phyloP scores from a whole-genome alignment of 2,888 invertebrate species.

The Drosophila maculinotata region DNA sequence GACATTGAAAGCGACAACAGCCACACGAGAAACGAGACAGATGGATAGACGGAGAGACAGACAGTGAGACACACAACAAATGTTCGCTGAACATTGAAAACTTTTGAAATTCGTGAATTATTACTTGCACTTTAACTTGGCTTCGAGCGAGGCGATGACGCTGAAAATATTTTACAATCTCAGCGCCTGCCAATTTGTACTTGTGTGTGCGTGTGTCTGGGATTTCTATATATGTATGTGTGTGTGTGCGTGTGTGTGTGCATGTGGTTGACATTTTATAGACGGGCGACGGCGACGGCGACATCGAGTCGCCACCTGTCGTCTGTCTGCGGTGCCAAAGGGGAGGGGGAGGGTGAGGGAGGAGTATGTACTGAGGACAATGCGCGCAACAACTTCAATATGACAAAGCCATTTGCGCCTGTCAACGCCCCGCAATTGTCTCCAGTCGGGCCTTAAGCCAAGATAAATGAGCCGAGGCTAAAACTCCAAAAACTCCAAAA shows the following conservation, averaged over 20 bases:
- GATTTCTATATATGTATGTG: slow-evolving; percentile 14
- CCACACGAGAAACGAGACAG: slow-evolving; percentile 22
- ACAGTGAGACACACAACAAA: slow-evolving; percentile 36
- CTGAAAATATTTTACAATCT: slow-evolving; percentile 70
- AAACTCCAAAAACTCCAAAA: slow-evolving; percentile 16
- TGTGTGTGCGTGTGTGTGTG: slow-evolving; percentile 9
- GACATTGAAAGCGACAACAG: slow-evolving; percentile 67
- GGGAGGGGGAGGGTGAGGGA: neutral
- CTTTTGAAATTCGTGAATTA: slow-evolving; percentile 79
- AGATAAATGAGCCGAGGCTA: slow-evolving; percentile 62
- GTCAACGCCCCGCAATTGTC: slow-evolving; percentile 76
- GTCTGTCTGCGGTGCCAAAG: slow-evolving; percentile 32
- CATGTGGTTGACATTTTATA: slow-evolving; percentile 57
- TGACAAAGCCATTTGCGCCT: slow-evolving; percentile 77
- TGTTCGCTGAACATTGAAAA: slow-evolving; percentile 60
- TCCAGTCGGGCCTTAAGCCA: slow-evolving; percentile 32
- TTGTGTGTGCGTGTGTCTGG: slow-evolving; percentile 1
- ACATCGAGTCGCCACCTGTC: slow-evolving; percentile 77
- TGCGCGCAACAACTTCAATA: slow-evolving; percentile 35
- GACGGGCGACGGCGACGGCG: slow-evolving; percentile 51
- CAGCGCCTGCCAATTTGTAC: slow-evolving; percentile 55
- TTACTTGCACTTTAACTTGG: slow-evolving; percentile 80
- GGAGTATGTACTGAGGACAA: slow-evolving; percentile 17
- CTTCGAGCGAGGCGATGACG: slow-evolving; percentile 71
- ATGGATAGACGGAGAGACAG: slow-evolving; percentile 16